Evolutionary conservation across 2,797 vertebrate species (phyloP).

Genomic region (Poecilia picta): DNA sequence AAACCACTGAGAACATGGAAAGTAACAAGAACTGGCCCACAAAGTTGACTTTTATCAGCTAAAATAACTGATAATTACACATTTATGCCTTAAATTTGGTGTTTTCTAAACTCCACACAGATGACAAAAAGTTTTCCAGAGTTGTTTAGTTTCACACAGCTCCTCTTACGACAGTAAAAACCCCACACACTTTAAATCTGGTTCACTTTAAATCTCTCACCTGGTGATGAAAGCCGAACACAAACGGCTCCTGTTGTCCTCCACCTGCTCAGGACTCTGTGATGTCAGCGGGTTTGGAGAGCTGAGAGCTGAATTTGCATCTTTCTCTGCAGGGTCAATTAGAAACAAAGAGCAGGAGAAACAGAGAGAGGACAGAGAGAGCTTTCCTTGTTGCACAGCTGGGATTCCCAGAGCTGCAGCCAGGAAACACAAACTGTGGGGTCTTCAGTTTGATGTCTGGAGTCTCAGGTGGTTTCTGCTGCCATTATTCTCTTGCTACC

Average conservation of each 20-base stretch:
- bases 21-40: background rate
- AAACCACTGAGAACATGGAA: background rate
- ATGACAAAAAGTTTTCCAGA: background rate
- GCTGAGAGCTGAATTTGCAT: constrained; percentile 73
- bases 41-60: background rate
- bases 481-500: background rate
- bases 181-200: background rate
- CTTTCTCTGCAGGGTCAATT: constrained; percentile 67
- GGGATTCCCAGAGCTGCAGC: background rate
- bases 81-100: background rate
- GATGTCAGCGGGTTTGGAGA: constrained; percentile 74
- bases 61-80: background rate
- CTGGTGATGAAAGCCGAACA: constrained; percentile 44
- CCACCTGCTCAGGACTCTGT: constrained; percentile 73
- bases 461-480: background rate
- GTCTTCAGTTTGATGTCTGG: background rate
- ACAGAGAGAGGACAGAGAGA: background rate
- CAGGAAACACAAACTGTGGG: background rate
- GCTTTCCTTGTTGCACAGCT: background rate
- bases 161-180: background rate
- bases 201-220: constrained; percentile 20
- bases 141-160: background rate
- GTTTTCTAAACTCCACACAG: background rate
- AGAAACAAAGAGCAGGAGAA: constrained; percentile 7
- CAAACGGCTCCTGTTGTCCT: constrained; percentile 60